phyloP scores from a whole-genome alignment of 2,888 invertebrate genomes.

The Aphodius sticticus region DNA sequence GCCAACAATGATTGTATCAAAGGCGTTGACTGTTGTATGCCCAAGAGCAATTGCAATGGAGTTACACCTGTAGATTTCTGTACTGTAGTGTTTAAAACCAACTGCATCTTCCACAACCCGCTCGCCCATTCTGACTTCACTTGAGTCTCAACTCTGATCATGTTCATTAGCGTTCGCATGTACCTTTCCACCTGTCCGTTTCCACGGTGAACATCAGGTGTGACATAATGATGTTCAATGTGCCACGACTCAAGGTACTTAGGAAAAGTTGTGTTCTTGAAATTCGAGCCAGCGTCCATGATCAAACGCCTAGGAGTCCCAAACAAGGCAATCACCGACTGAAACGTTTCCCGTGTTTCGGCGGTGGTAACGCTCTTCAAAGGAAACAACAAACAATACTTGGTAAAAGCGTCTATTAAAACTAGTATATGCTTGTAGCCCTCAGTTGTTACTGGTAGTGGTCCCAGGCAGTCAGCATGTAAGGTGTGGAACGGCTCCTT shows the following conservation, averaged over 20 bases:
- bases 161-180: slow-evolving; percentile 43
- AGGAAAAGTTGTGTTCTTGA: slow-evolving; percentile 33
- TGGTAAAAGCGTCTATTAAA: slow-evolving; percentile 33
- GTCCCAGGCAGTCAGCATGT: slow-evolving; percentile 36
- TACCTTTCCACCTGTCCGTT: slow-evolving; percentile 39
- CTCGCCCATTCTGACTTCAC: slow-evolving; percentile 34
- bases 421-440: slow-evolving; percentile 34
- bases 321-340: slow-evolving; percentile 27
- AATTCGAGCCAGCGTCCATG: slow-evolving; percentile 34
- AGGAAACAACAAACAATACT: slow-evolving; percentile 32
- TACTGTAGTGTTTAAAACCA: slow-evolving; percentile 38
- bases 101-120: slow-evolving; percentile 38
- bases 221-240: slow-evolving; percentile 35
- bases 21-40: slow-evolving; percentile 30
- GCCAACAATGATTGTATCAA: slow-evolving; percentile 28
- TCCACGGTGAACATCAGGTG: slow-evolving; percentile 38
- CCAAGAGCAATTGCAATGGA: slow-evolving; percentile 34
- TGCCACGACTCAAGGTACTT: slow-evolving; percentile 30
- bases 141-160: slow-evolving; percentile 38
- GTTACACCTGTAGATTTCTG: slow-evolving; percentile 36
- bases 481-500: slow-evolving; percentile 37
- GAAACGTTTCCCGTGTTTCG: slow-evolving; percentile 29
- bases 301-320: slow-evolving; percentile 30
- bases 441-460: slow-evolving; percentile 24
- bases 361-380: slow-evolving; percentile 27